A percentile compares a stretch with the other conserved stretches of the same genome.
Evolutionary conservation across 1,140 invertebrate species (phyloP).

Genomic region (Lordiphosa collinella): DNA sequence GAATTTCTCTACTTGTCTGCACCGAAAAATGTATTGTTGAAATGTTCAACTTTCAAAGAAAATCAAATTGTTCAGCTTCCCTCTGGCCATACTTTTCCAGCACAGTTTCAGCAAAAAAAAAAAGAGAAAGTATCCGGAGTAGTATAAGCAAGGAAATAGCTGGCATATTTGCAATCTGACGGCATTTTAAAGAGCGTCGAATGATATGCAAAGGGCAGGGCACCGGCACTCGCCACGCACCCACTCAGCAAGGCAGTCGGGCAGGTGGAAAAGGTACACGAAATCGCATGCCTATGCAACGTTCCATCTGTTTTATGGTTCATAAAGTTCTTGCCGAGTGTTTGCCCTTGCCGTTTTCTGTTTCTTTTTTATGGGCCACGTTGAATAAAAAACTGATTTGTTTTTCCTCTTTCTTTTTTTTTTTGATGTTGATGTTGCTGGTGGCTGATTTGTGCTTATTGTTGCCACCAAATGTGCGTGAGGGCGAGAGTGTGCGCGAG

Average conservation of each 20-base stretch:
- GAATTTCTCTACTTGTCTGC: no score
- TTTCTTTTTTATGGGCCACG: slow-evolving; percentile 28
- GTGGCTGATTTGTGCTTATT: slow-evolving; percentile 46
- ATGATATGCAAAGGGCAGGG: slow-evolving; percentile 31
- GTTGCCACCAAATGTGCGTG: slow-evolving; percentile 36
- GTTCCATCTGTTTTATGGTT: slow-evolving; percentile 54
- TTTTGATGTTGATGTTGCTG: slow-evolving; percentile 1
- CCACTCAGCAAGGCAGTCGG: slow-evolving; percentile 2
- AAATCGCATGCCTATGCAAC: slow-evolving; percentile 54
- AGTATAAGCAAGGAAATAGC: slow-evolving; percentile 22
- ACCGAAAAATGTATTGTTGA: no score
- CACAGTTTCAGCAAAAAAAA: no score
- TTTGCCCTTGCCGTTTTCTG: slow-evolving; percentile 28
- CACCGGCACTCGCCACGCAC: not conserved
- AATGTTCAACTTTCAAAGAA: no score
- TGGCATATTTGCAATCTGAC: slow-evolving; percentile 44
- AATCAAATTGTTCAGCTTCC: no score
- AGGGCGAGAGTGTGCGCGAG: slow-evolving; percentile 11
- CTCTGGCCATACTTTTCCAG: no score
- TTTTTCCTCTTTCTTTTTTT: slow-evolving; percentile 15
- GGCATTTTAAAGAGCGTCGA: slow-evolving; percentile 38
- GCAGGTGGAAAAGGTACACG: slow-evolving; percentile 4
- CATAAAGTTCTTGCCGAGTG: slow-evolving; percentile 52
- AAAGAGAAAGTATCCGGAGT: not conserved
- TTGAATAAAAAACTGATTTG: slow-evolving; percentile 57